A percentile compares a stretch with the other conserved stretches of the same genome.
These are phyloP conservation scores for Coendou prehensilis DNA, from an alignment of 2,797 vertebrate genomes.

Conservation along the genomic window DNA sequence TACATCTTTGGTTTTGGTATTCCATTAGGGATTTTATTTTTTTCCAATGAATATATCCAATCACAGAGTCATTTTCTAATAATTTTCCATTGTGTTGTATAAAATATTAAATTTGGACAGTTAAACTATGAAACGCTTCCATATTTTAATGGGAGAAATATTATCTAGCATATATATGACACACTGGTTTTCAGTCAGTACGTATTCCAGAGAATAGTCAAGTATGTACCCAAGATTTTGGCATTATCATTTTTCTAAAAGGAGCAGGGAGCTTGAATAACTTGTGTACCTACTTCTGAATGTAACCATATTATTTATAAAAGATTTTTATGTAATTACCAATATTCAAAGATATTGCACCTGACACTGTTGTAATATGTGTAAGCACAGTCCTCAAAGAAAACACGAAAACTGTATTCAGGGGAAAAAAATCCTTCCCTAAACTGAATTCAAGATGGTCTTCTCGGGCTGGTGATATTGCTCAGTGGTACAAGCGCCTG, in stretches of 20 bases:
- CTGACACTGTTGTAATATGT: not conserved
- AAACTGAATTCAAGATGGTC: not conserved
- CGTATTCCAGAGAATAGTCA: not conserved
- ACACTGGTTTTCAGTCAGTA: not conserved
- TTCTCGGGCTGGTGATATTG: not conserved
- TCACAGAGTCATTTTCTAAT: not conserved
- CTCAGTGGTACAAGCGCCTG: too few species aligned
- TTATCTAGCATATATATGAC: not conserved
- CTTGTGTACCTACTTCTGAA: not conserved
- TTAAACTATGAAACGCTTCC: not conserved
- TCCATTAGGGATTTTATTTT: not conserved
- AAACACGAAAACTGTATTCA: not conserved
- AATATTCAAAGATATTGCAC: not conserved
- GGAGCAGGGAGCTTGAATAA: not conserved
- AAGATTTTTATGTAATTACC: not conserved
- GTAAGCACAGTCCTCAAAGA: not conserved
- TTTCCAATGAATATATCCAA: not conserved
- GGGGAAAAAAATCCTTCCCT: not conserved
- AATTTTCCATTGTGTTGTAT: not conserved
- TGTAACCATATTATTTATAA: not conserved
- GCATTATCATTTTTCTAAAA: not conserved
- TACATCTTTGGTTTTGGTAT: not conserved
- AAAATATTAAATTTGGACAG: not conserved
- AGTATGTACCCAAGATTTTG: not conserved
- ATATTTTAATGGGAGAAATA: not conserved